phyloP scores from a whole-genome alignment of 2,113 vertebrate species.

The Zosterops lateralis region DNA sequence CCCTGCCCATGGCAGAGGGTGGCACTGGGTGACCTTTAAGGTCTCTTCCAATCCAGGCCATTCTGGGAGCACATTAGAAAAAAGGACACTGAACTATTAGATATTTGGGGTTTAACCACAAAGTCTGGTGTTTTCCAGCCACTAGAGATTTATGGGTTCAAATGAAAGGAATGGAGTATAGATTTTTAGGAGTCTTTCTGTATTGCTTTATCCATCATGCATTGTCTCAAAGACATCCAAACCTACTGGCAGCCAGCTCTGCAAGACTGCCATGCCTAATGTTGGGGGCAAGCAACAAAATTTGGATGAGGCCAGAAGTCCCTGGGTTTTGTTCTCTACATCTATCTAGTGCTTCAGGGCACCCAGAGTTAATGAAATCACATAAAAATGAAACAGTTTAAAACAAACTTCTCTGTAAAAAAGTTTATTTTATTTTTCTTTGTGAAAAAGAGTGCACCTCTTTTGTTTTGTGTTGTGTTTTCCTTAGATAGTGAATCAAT shows the following conservation, averaged over 20 bases:
- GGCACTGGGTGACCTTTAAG: neutral
- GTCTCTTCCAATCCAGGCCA: neutral
- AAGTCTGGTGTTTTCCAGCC: neutral
- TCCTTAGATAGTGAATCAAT: slow-evolving; percentile 5
- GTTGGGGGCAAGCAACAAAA: neutral
- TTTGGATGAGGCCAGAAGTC: neutral
- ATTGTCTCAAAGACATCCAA: neutral
- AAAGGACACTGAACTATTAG: neutral
- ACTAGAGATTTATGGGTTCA: neutral
- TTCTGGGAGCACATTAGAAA: neutral
- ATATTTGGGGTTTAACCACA: neutral
- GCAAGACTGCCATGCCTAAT: neutral
- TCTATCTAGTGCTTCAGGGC: neutral
- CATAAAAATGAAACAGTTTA: neutral
- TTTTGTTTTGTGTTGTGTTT: slow-evolving; percentile 24
- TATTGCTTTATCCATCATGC: neutral
- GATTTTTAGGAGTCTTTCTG: neutral
- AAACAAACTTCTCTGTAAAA: neutral
- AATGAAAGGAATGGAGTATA: neutral
- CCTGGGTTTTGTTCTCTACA: neutral
- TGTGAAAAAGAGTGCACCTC: neutral
- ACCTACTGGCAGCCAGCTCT: neutral
- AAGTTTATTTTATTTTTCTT: slow-evolving; percentile 27
- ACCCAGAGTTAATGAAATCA: neutral
- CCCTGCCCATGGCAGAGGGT: neutral